phyloP scores from a whole-genome alignment of 2,113 vertebrate genomes.

The Paradisaea rubra region DNA sequence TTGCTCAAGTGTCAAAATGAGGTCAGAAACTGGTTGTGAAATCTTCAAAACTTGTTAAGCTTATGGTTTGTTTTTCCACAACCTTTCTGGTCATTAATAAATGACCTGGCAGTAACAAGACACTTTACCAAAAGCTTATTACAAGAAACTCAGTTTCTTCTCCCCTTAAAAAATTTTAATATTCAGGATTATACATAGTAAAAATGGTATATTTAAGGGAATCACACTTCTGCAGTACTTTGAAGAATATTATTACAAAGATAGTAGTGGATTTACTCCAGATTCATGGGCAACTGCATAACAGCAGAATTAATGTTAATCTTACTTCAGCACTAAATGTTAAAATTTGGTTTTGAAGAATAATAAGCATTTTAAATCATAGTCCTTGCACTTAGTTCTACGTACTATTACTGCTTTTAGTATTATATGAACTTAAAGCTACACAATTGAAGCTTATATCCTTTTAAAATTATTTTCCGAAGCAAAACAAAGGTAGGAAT shows the following conservation, averaged over 20 bases:
- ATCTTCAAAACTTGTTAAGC: background rate
- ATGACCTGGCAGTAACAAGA: background rate
- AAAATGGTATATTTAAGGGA: background rate
- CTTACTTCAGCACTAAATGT: background rate
- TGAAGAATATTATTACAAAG: background rate
- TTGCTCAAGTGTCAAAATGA: background rate
- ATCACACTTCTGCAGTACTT: background rate
- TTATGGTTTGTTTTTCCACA: background rate
- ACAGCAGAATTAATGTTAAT: background rate
- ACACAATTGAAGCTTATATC: background rate
- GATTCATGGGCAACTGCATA: background rate
- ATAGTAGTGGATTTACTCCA: background rate
- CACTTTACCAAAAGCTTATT: background rate
- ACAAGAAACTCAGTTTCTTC: background rate
- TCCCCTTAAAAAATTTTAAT: background rate
- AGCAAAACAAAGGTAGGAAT: background rate
- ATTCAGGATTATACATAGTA: background rate
- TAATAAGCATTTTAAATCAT: background rate
- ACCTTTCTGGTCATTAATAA: background rate
- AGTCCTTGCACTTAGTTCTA: background rate
- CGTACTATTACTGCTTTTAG: background rate
- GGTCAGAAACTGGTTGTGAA: background rate
- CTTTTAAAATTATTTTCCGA: background rate
- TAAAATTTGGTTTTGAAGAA: background rate
- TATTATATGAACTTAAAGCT: background rate